Evolutionary conservation across 2,113 vertebrate species (phyloP), one percentile per base, ranked within the genome.

Genomic region (Pseudopipra pipra): DNA sequence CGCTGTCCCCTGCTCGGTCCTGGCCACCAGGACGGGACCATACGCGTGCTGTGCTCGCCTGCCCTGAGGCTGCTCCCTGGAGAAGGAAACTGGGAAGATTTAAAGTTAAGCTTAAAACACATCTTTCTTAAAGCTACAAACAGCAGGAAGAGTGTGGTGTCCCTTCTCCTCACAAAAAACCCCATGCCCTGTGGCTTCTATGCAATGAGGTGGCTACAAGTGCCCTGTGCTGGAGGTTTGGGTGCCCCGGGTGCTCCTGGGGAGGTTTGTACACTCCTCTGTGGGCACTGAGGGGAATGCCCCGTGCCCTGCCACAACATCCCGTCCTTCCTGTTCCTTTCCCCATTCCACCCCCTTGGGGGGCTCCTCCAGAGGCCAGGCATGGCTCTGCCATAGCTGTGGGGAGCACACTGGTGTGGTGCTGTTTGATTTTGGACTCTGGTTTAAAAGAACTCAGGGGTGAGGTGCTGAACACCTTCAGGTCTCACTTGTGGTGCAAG

Each of bases 1-100:
- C 0, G 2, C n/a, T 51, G 9, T 31, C 8, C 58, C 67, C 12
- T 16, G 30, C 0, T 12, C 0, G 0, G 43, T 6, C 31, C 23
- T 14, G 3, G 61, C 12, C 31, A 6, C 22, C 2, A 2, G 56
- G 21, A 23, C 5, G 9, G 52, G 20, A 39, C 14, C 7, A 4
- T 2, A 5, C 2, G 6, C 37, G 8, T 4, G 1, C 41, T 4
- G 7, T 2, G 8, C 28, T 20, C 14, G 0, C 63, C 63, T 71
- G 55, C 11, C 10, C 67, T 30, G 1, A 0, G 12, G 46, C 43
- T 51, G 51, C 43, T 78, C 49, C 30, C 31, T 7, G 25, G 8
- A 37, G 18, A 52, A 35, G 67, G 44, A 20, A 28, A 6, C 6
- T 10, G 28, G 12, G 2, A 67, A 23, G 10, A 2, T 8, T 33